Conservation (phyloP, 2,797 vertebrate species). For the Hippopotamyrus pictus region DNA sequence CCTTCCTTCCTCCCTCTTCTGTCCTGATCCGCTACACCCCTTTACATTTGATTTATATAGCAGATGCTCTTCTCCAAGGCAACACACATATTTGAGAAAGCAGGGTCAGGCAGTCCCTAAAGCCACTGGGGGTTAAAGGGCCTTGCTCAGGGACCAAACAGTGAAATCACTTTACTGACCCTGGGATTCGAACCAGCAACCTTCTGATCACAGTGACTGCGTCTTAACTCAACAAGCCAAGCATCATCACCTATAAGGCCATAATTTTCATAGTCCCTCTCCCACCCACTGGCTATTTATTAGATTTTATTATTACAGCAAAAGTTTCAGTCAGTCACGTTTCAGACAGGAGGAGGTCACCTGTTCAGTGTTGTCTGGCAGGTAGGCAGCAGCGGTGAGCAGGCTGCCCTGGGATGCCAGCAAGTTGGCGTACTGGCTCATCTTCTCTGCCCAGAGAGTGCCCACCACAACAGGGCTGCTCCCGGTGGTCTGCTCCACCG, state of each 20-base stretch:
- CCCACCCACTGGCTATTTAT: not conserved
- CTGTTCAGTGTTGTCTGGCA: constrained; percentile 77
- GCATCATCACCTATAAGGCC: not conserved
- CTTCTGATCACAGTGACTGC: not conserved
- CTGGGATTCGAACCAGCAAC: not conserved
- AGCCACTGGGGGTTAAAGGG: not conserved
- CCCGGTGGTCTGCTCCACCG: constrained; percentile 73
- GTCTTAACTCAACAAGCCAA: not conserved
- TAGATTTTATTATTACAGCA: not conserved
- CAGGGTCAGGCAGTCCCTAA: not conserved
- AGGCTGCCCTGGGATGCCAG: constrained; percentile 89
- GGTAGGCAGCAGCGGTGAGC: constrained; percentile 81
- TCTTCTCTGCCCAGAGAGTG: constrained; percentile 76
- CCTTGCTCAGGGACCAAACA: not conserved
- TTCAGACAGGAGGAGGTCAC: constrained; percentile 44
- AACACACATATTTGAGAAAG: not conserved
- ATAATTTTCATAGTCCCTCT: not conserved
- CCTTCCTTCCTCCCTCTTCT: not conserved
- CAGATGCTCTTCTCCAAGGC: not conserved
- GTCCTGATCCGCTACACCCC: not conserved
- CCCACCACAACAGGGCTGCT: constrained; percentile 64
- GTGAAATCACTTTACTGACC: not conserved
- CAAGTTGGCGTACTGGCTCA: constrained; percentile 85
- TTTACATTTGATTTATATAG: not conserved
- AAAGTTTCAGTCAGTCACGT: not conserved